Evolutionary conservation across 1,140 invertebrate genomes (phyloP).

Genomic region (Drosophila bocqueti): DNA sequence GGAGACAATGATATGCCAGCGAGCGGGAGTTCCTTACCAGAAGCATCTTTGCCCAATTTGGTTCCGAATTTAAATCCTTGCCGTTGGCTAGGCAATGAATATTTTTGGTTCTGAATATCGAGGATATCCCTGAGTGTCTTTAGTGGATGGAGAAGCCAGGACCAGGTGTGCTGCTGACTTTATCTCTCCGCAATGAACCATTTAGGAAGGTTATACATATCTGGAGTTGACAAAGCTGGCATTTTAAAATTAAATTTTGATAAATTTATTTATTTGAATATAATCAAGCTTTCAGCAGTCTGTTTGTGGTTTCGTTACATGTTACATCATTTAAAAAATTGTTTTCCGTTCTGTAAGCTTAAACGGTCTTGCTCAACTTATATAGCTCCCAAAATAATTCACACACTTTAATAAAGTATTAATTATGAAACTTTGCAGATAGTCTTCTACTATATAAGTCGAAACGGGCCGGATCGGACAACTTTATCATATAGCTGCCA

Average conservation of each 20-base stretch:
- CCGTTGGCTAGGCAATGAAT: conserved; percentile 43
- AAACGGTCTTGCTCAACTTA: no score
- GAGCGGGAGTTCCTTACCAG: conserved; percentile 39
- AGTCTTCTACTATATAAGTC: no score
- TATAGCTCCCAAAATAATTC: not conserved
- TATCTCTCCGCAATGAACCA: conserved; percentile 6
- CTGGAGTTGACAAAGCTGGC: not conserved
- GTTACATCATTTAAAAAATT: no score
- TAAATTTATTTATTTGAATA: not conserved
- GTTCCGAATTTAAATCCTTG: conserved; percentile 29
- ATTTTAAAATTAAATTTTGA: not conserved
- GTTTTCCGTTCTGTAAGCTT: no score
- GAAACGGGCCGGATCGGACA: no score
- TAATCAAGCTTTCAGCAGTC: not conserved
- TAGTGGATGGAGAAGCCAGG: not conserved
- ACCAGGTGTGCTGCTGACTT: conserved; percentile 13
- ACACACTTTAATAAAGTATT: no score
- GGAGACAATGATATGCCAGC: conserved; percentile 56
- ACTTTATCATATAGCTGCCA: no score
- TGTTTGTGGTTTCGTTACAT: not conserved
- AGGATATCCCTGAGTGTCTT: conserved; percentile 10
- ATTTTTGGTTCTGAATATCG: conserved; percentile 46
- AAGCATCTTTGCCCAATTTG: conserved; percentile 44
- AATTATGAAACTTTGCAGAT: no score
- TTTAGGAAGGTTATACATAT: not conserved